Percentiles rank a stretch among this genome's conserved stretches.
Evolutionary conservation across 1,140 invertebrate species (phyloP).

Genomic region (Brachionus paranguensis): DNA sequence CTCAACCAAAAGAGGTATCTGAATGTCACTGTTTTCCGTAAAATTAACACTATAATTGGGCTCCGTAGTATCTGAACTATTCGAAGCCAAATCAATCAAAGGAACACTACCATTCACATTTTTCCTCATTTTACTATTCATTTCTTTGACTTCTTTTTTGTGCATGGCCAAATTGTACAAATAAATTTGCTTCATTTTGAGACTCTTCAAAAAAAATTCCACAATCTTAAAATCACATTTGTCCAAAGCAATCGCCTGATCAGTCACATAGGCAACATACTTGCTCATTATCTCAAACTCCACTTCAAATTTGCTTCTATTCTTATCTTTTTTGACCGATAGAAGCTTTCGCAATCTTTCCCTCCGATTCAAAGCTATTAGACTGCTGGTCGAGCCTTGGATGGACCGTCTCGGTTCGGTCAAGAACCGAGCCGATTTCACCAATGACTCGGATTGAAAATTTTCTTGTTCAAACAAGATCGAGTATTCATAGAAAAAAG

Average conservation of each 20-base stretch:
- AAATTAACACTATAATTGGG: background rate
- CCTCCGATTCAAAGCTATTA: background rate
- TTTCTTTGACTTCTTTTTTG: background rate
- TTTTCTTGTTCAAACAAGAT: background rate
- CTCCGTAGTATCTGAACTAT: background rate
- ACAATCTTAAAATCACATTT: constrained; percentile 26
- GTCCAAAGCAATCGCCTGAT: background rate
- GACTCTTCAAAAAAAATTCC: background rate
- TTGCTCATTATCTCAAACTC: background rate
- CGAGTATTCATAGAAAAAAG: constrained; percentile 6
- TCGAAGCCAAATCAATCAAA: background rate
- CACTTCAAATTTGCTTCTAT: background rate
- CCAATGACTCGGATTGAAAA: background rate
- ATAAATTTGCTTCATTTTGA: constrained; percentile 38
- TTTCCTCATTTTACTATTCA: background rate
- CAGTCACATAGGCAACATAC: background rate
- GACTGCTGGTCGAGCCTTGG: background rate
- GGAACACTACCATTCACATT: background rate
- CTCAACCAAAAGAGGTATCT: constrained; percentile 14
- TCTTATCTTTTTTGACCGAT: background rate
- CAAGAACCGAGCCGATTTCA: background rate
- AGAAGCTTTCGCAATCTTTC: background rate
- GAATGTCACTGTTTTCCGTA: background rate
- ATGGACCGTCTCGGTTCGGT: background rate
- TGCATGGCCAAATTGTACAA: constrained; percentile 32